Evolutionary conservation across 2,888 invertebrate species (phyloP), one percentile per base, ranked within the genome.

Genomic region (Pammene fasciana): DNA sequence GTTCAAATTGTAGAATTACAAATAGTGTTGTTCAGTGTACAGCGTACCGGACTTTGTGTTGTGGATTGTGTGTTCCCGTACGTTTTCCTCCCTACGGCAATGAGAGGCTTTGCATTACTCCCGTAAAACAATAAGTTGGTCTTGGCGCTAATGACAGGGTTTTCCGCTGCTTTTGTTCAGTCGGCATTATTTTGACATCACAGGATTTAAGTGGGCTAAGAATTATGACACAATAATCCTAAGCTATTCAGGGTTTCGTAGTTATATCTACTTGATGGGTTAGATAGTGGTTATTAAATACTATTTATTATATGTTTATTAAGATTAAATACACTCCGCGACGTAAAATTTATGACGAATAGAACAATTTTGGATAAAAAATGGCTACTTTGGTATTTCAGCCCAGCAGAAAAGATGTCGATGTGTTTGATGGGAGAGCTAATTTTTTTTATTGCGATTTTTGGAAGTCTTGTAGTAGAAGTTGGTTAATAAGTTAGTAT

Each of bases 121-220:
- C 26, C 55, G 48, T 59, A 59, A 66, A 67, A 67, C 61, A 67
- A 67, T 61, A 67, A 67, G 61, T 61, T 46, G 67, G 59, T 36
- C 59, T 67, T 36, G 54, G 36, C 16, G 67, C 57, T 68, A 65
- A 65, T 59, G 65, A 64, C 54, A 36, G 41, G 56, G 46, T 64
- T 57, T 41, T 57, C 57, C 36, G 45, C 43, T 41, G 68, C 57
- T 59, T 65, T 65, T 65, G 68, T 68, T 59, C n/a, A 57, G 46
- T 36, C 41, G 45, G 57, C 16, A 26, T 65, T 67, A 67, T 67
- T 46, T 61, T 14, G 26, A 45, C 54, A 14, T 41, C 48, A 48
- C 41, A 50, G 46, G 45, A 43, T 61, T 36, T 36, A 46, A 67
- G 52, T 36, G 46, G 52, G 60, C n/a, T 9, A 60, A 38, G 59